Evolutionary conservation across 2,113 vertebrate genomes (phyloP).

Genomic region (Phyllostomus hastatus): DNA sequence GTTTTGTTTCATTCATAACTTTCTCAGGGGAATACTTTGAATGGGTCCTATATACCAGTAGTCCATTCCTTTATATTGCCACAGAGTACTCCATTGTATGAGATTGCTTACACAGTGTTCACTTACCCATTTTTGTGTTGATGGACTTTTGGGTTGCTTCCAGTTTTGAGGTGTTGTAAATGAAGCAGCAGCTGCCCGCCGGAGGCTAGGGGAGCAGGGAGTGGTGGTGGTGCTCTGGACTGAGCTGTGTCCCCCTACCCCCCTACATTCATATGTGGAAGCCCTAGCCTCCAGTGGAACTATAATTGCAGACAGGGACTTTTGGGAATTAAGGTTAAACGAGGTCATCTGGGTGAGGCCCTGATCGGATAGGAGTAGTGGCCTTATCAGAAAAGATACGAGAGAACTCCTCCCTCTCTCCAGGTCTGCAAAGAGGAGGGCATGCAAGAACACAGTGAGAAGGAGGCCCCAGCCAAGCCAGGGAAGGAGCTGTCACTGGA

Average conservation of each 20-base stretch:
- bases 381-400: background rate
- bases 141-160: background rate
- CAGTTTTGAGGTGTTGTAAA: background rate
- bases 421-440: background rate
- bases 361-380: background rate
- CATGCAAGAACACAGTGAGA: background rate
- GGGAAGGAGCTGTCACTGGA: background rate
- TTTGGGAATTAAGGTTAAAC: background rate
- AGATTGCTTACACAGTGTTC: background rate
- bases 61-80: background rate
- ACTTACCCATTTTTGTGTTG: background rate
- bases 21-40: background rate
- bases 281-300: background rate
- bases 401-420: background rate
- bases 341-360: background rate
- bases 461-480: rapidly evolving
- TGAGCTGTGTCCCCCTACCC: no score
- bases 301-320: background rate
- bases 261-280: background rate
- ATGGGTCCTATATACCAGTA: background rate
- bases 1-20: background rate
- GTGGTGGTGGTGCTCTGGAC: background rate
- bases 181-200: background rate
- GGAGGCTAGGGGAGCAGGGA: no score
- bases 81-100: background rate